phyloP scores from a whole-genome alignment of 2,797 vertebrate species.

The Benthosema pterotum region DNA sequence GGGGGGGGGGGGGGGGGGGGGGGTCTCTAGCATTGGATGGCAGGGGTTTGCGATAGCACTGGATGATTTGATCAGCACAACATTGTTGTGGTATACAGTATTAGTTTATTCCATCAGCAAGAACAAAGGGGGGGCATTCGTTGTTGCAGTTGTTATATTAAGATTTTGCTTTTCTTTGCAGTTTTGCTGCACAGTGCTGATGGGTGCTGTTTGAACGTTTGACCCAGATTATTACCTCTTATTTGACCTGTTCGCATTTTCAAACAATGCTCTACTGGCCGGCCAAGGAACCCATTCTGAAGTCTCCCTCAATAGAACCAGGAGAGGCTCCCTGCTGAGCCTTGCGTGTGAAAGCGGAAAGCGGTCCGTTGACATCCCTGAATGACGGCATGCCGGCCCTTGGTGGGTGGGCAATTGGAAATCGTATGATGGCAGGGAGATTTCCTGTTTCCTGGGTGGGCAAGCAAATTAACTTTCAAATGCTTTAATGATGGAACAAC shows the following conservation, averaged over 20 bases:
- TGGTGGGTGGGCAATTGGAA: slow-evolving; percentile 7
- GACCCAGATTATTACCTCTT: not conserved
- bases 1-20: too few species aligned
- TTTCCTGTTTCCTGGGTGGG: slow-evolving; percentile 23
- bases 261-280: slow-evolving; percentile 12
- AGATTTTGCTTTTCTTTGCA: slow-evolving; percentile 7
- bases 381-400: slow-evolving; percentile 1
- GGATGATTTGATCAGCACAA: slow-evolving; percentile 28
- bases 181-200: slow-evolving; percentile 13
- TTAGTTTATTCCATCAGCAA: slow-evolving; percentile 14
- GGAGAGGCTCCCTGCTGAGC: not conserved
- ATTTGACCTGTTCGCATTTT: slow-evolving; percentile 11
- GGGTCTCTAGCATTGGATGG: not conserved
- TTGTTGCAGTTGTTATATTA: slow-evolving; percentile 14
- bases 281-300: not conserved
- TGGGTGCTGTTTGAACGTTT: slow-evolving; percentile 17
- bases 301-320: slow-evolving; percentile 22
- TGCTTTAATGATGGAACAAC: slow-evolving; percentile 54
- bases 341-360: slow-evolving; percentile 1
- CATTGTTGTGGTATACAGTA: slow-evolving; percentile 33
- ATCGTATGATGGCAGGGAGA: not conserved
- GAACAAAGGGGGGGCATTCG: not conserved
- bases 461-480: too few species aligned
- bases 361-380: slow-evolving; percentile 6
- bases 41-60: slow-evolving; percentile 3